Conservation (phyloP, 2,888 invertebrate genomes). For the Anoplius nigerrimus region DNA sequence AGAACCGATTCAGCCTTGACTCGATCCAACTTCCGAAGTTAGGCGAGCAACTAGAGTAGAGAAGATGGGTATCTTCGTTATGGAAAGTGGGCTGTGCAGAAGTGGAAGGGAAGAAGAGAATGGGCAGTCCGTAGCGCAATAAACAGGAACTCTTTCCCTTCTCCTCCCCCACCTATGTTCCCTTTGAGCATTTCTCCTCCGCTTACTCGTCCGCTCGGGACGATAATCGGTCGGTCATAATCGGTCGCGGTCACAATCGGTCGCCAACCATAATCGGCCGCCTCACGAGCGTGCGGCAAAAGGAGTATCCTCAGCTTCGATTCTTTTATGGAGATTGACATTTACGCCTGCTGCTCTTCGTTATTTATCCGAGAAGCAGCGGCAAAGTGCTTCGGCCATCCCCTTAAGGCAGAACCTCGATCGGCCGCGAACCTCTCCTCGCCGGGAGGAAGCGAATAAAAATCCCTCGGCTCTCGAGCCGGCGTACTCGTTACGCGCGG, state of each 20-base stretch:
- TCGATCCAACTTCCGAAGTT: no score
- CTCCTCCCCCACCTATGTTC: no score
- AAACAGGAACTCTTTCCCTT: no score
- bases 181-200: no score
- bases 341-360: slow-evolving; percentile 37
- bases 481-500: slow-evolving; percentile 5
- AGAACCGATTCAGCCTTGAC: slow-evolving; percentile 4
- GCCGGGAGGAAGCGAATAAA: neutral
- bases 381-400: slow-evolving; percentile 11
- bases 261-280: slow-evolving; percentile 35
- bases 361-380: slow-evolving; percentile 40
- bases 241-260: no score
- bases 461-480: neutral
- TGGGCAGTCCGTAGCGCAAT: no score
- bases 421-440: neutral
- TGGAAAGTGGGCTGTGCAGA: neutral
- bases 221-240: no score
- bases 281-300: neutral
- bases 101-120: neutral
- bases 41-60: neutral
- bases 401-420: slow-evolving; percentile 7
- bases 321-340: slow-evolving; percentile 44
- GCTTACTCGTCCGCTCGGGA: no score
- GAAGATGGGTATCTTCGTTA: no score
- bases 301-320: no score